Evolutionary conservation across 2,113 vertebrate genomes (phyloP).

Genomic region (Anguilla japonica): DNA sequence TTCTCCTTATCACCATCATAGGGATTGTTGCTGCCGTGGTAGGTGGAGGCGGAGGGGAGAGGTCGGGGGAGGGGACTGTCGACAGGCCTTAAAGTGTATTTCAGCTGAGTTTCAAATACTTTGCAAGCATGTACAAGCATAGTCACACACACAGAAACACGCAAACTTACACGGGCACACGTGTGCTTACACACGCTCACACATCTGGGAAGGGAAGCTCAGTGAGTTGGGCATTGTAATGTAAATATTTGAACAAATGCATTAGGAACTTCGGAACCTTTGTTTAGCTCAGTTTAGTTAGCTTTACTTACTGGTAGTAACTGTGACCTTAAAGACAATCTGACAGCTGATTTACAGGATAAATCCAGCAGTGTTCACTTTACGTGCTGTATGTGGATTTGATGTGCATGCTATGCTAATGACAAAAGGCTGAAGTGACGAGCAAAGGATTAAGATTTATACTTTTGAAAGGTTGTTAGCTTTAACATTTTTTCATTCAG

Average conservation of each 20-base stretch:
- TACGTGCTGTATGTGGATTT: background rate
- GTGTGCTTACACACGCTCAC: background rate
- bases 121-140: background rate
- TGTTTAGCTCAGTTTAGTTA: background rate
- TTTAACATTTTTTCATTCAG: too few species aligned
- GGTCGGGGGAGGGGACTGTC: background rate
- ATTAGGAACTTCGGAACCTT: background rate
- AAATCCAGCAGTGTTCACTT: background rate
- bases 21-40: constrained; percentile 86
- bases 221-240: background rate
- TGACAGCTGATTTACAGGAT: background rate
- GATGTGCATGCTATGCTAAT: background rate
- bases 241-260: background rate
- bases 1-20: constrained; percentile 82
- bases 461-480: too few species aligned
- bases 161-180: background rate
- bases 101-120: background rate
- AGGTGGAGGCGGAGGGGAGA: constrained; percentile 53
- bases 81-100: background rate
- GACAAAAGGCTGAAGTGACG: background rate
- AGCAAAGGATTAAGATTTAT: background rate
- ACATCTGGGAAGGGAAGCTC: background rate
- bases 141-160: background rate
- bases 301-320: background rate
- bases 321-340: background rate